Conservation (phyloP, 2,113 vertebrate genomes). For the Anolis sagrei region DNA sequence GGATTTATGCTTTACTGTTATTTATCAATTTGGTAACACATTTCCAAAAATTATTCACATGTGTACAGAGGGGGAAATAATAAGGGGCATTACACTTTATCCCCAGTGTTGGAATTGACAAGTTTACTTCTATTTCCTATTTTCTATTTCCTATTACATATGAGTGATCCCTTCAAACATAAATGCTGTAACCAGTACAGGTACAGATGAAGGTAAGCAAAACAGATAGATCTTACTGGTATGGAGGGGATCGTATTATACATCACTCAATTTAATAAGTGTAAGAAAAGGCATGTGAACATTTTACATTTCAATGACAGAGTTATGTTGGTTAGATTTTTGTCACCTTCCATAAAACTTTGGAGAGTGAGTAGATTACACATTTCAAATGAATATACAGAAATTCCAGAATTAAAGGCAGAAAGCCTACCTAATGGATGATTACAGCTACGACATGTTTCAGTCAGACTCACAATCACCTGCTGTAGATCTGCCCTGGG, state of each 20-base stretch:
- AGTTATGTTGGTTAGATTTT: neutral
- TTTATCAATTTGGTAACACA: neutral
- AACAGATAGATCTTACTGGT: no score
- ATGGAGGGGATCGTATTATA: neutral
- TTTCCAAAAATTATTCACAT: neutral
- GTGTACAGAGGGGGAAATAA: no score
- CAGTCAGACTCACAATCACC: slow-evolving; percentile 83
- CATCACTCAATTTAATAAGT: neutral
- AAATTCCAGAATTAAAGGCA: neutral
- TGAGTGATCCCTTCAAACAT: neutral
- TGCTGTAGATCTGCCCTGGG: slow-evolving; percentile 91
- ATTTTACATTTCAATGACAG: neutral
- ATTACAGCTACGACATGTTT: slow-evolving; percentile 96
- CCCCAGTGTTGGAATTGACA: neutral
- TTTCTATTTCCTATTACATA: no score
- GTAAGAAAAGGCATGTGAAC: neutral
- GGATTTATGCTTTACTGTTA: neutral
- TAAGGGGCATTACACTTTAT: neutral
- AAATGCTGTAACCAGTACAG: neutral
- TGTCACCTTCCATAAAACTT: neutral
- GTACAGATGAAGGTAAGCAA: no score
- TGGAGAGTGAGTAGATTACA: neutral
- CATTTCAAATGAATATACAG: neutral
- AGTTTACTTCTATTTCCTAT: neutral
- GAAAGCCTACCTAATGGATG: slow-evolving; percentile 86